phyloP scores from a whole-genome alignment of 2,113 vertebrate genomes.

The Tylochromis polylepis region DNA sequence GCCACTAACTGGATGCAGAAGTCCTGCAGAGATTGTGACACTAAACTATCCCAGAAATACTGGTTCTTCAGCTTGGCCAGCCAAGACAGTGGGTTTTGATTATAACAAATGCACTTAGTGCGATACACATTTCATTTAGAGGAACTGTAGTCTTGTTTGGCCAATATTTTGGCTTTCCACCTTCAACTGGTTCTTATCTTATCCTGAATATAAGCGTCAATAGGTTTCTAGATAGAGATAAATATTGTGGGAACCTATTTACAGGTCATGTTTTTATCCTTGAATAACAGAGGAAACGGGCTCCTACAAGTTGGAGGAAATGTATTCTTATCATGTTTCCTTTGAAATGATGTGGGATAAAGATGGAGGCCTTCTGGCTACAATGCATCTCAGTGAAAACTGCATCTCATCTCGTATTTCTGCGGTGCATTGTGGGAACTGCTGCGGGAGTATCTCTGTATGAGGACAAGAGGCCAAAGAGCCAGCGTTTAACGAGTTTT shows the following conservation, averaged over 20 bases:
- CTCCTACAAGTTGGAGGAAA: background rate
- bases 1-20: background rate
- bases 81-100: background rate
- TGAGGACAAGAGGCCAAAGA: background rate
- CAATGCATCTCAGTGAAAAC: slow-evolving; percentile 1
- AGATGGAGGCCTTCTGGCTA: background rate
- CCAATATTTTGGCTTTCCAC: background rate
- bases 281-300: background rate
- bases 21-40: background rate
- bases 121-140: background rate
- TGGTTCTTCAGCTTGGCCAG: background rate
- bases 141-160: accelerated
- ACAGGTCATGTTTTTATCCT: background rate
- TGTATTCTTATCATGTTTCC: background rate
- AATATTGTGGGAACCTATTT: background rate
- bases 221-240: background rate
- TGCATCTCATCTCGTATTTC: slow-evolving; percentile 6
- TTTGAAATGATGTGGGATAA: background rate
- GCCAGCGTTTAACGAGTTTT: background rate
- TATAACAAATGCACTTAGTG: background rate
- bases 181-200: background rate
- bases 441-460: background rate
- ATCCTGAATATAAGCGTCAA: accelerated
- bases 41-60: background rate
- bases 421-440: slow-evolving; percentile 42